Percentiles rank a stretch among this genome's conserved stretches.
These are phyloP conservation scores for Takifugu ocellatus DNA, from an alignment of 2,797 vertebrate genomes.

Conservation along the genomic window DNA sequence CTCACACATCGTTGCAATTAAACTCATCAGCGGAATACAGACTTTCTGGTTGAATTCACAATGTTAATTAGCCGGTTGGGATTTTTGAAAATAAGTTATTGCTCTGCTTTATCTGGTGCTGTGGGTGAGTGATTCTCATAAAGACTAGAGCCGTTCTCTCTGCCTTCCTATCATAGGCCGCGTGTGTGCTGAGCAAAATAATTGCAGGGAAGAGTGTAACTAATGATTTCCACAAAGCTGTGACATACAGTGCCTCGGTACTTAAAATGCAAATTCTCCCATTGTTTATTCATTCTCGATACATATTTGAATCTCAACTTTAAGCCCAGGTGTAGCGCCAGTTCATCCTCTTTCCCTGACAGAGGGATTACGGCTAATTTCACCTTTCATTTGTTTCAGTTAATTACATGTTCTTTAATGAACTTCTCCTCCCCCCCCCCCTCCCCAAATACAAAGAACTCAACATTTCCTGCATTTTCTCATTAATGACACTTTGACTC, in stretches of 20 bases:
- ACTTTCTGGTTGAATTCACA: conserved; percentile 80
- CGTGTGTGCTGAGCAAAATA: conserved; percentile 68
- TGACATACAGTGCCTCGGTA: conserved; percentile 62
- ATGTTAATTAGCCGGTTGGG: conserved; percentile 76
- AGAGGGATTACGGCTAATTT: conserved; percentile 3
- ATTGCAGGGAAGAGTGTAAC: conserved; percentile 72
- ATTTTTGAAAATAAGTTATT: conserved; percentile 75
- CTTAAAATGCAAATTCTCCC: conserved; percentile 76
- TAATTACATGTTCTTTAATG: neutral
- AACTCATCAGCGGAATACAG: conserved; percentile 68
- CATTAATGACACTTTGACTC: conserved; percentile 13
- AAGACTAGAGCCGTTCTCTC: conserved; percentile 65
- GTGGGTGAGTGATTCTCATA: conserved; percentile 78
- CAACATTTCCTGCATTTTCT: neutral
- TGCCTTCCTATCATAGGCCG: conserved; percentile 66
- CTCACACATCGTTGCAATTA: conserved; percentile 68
- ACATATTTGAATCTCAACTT: conserved; percentile 53
- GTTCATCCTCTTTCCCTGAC: conserved; percentile 19
- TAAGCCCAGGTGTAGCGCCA: conserved; percentile 29
- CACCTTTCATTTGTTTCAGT: conserved; percentile 1
- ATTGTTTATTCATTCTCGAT: conserved; percentile 59
- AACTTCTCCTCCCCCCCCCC: too few relatives aligned
- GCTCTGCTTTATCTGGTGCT: conserved; percentile 66
- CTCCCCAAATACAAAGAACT: neutral
- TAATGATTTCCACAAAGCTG: conserved; percentile 77